Evolutionary conservation across 1,140 invertebrate genomes (phyloP).

Genomic region (Atta cephalotes): DNA sequence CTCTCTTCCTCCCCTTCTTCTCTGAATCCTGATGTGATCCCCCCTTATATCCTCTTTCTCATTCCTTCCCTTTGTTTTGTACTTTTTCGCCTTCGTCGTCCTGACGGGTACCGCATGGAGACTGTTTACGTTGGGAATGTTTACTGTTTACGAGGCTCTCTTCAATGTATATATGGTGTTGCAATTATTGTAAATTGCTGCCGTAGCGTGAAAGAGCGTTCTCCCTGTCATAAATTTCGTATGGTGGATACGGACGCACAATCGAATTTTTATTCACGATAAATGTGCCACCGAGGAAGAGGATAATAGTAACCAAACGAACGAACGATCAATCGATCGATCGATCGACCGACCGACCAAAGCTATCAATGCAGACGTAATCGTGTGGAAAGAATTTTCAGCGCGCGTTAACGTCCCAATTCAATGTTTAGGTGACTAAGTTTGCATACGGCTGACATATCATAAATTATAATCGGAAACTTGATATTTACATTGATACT

Average conservation of each 20-base stretch:
- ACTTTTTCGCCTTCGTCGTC: neutral
- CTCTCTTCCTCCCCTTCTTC: neutral
- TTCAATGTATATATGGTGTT: slow-evolving; percentile 24
- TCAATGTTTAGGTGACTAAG: slow-evolving; percentile 40
- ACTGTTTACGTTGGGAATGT: slow-evolving; percentile 14
- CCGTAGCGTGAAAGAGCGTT: slow-evolving; percentile 43
- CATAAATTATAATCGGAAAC: slow-evolving; percentile 45
- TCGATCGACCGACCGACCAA: neutral
- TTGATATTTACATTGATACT: slow-evolving; percentile 1
- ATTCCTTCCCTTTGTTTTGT: neutral
- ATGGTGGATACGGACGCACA: neutral
- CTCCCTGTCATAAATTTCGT: slow-evolving; percentile 43
- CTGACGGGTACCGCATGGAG: neutral
- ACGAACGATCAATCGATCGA: neutral
- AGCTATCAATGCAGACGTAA: slow-evolving; percentile 26
- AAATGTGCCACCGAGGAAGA: slow-evolving; percentile 25
- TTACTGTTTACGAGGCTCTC: slow-evolving; percentile 59
- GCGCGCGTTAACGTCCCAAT: slow-evolving; percentile 31
- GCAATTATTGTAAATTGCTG: slow-evolving; percentile 69
- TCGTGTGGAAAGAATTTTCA: slow-evolving; percentile 56
- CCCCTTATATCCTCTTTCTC: slow-evolving; percentile 26
- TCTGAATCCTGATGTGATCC: slow-evolving; percentile 21
- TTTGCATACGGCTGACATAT: slow-evolving; percentile 25
- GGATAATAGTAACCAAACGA: slow-evolving; percentile 28
- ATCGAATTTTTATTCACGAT: slow-evolving; percentile 58